Evolutionary conservation across 2,113 vertebrate genomes (phyloP).

Genomic region (Neomonachus schauinslandi): DNA sequence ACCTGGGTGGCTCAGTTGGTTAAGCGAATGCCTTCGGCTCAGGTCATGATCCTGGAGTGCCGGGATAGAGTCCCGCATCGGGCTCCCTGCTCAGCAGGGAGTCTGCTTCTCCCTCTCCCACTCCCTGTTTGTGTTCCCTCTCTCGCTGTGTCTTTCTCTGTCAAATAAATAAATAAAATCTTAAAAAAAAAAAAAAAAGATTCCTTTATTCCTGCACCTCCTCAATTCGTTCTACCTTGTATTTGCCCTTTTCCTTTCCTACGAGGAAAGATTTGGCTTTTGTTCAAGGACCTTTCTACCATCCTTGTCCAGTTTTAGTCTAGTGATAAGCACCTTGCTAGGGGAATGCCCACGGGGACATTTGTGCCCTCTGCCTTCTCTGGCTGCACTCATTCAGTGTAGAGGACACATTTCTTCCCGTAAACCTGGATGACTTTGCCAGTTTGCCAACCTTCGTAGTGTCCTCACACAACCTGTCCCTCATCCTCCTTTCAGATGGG

Average conservation of each 20-base stretch:
- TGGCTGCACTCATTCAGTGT: background rate
- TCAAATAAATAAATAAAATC: no score
- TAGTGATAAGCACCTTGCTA: background rate
- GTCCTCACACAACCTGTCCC: background rate
- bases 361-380: background rate
- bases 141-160: no score
- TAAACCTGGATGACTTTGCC: background rate
- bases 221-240: background rate
- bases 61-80: no score
- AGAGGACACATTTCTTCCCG: background rate
- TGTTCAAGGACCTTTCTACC: background rate
- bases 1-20: no score
- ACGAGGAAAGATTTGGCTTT: background rate
- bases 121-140: no score
- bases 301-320: background rate
- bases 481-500: background rate
- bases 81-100: no score
- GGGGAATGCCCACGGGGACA: background rate
- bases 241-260: background rate
- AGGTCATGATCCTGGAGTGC: no score
- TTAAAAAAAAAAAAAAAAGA: no score
- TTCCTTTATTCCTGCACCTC: background rate
- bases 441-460: background rate
- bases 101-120: no score
- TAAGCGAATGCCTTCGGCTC: no score